These are phyloP conservation scores for Saimiri boliviensis DNA, from an alignment of 2,113 vertebrate genomes.

Conservation along the genomic window DNA sequence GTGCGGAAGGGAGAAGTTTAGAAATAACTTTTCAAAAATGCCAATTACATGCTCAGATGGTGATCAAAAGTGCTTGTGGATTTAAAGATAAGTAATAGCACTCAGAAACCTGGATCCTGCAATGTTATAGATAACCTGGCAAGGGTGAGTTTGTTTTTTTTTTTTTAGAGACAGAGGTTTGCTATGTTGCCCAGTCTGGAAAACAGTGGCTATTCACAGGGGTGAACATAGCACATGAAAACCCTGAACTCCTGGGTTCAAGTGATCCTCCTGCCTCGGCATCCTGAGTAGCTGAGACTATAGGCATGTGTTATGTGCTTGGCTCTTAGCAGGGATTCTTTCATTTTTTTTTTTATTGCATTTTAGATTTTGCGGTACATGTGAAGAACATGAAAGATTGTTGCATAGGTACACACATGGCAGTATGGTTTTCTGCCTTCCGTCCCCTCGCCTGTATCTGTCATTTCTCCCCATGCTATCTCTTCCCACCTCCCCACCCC, in stretches of 20 bases:
- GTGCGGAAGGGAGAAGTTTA: constrained; percentile 51
- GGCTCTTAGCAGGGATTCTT: neutral
- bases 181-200: neutral
- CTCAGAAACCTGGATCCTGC: neutral
- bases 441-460: too few relatives aligned
- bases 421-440: too few relatives aligned
- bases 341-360: too few relatives aligned
- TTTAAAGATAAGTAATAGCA: neutral
- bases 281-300: neutral
- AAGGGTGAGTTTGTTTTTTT: neutral
- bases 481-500: too few relatives aligned
- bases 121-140: neutral
- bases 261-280: neutral
- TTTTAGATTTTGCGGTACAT: too few relatives aligned
- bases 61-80: neutral
- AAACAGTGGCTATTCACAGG: neutral
- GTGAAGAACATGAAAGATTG: too few relatives aligned
- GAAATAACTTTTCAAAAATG: constrained; percentile 21
- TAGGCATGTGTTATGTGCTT: neutral
- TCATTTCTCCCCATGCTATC: too few relatives aligned
- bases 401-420: too few relatives aligned
- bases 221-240: neutral
- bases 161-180: neutral
- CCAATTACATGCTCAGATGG: constrained; percentile 51
- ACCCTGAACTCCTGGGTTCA: neutral